Evolutionary conservation across 2,888 invertebrate species (phyloP), one percentile per base, ranked within the genome.

Genomic region (Nemurella pictetii): DNA sequence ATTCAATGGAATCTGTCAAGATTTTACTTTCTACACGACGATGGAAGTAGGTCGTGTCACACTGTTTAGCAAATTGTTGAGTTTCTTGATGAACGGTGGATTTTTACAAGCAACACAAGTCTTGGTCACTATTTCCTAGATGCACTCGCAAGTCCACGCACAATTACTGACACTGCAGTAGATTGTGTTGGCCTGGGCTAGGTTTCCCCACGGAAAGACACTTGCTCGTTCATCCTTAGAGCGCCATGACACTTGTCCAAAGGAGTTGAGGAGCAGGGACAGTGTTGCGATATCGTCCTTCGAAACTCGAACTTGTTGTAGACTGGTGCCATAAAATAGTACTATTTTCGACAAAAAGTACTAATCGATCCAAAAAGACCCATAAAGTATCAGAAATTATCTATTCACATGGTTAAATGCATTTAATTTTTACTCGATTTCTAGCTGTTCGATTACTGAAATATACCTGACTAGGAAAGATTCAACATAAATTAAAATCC

Each of bases 91-190:
- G 55, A 20, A 15, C 20, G 55, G 55, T 55, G 55, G 55, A 55
- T 55, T 12, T 20, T 55, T 20, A 20, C 55, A 55, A 12, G 15
- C 55, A 20, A 55, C 55, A 55, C 55, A 55, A 55, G 15, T 20
- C 12, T 55, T 15, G 1, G 1, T 20, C 55, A 55, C 55, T 55
- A 12, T 55, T 55, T 55, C 12, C 30, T 78, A 78, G 30, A 30
- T 78, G 20, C 30, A 29, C 28, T 27, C 20, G 30, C 30, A 12
- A 29, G 78, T 78, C 28, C 26, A 35, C n/a, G 74, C 86, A 87
- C 87, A 87, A 84, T 87, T 87, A 87, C 87, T 87, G 87, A 85
- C 87, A 87, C 87, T 87, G 87, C 87, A 87, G 87, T 85, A 87
- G 87, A 87, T 85, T 87, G 87, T 87, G 87, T 83, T 82, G 73